These are phyloP conservation scores for Cyphomyrus plagiostoma DNA, from an alignment of 2,113 vertebrate genomes.

Conservation along the genomic window DNA sequence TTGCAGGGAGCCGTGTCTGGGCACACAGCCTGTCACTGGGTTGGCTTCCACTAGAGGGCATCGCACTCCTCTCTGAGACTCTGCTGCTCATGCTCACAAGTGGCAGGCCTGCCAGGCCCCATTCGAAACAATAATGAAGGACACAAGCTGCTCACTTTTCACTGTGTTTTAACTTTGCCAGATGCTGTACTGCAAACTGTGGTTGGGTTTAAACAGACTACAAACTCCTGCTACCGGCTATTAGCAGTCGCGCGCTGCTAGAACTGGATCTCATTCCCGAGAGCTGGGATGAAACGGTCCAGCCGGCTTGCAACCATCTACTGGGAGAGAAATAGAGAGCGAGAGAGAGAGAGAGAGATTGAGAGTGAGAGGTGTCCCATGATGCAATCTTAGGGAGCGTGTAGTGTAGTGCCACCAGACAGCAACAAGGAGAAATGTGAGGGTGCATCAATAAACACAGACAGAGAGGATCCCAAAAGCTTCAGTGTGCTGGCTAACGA, in stretches of 20 bases:
- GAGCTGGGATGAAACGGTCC: background rate
- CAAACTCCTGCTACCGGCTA: background rate
- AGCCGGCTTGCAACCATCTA: background rate
- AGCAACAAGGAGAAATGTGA: background rate
- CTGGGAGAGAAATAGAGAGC: background rate
- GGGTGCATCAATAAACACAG: background rate
- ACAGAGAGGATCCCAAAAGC: background rate
- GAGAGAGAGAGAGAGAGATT: background rate
- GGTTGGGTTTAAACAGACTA: background rate
- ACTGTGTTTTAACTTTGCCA: background rate
- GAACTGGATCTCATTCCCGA: background rate
- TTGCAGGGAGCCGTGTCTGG: background rate
- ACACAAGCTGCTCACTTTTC: background rate
- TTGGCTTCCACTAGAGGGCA: constrained; percentile 18
- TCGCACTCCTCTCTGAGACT: background rate
- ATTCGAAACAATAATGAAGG: background rate
- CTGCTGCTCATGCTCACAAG: background rate
- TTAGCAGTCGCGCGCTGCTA: background rate
- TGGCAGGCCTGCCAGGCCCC: no score
- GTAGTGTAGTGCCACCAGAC: background rate
- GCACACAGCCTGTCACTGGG: background rate
- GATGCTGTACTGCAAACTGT: background rate
- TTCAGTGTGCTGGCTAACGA: background rate
- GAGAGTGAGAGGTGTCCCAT: background rate
- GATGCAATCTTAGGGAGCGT: background rate